Evolutionary conservation across 1,140 invertebrate species (phyloP), one percentile per base, ranked within the genome.

Genomic region (Halyomorpha halys): DNA sequence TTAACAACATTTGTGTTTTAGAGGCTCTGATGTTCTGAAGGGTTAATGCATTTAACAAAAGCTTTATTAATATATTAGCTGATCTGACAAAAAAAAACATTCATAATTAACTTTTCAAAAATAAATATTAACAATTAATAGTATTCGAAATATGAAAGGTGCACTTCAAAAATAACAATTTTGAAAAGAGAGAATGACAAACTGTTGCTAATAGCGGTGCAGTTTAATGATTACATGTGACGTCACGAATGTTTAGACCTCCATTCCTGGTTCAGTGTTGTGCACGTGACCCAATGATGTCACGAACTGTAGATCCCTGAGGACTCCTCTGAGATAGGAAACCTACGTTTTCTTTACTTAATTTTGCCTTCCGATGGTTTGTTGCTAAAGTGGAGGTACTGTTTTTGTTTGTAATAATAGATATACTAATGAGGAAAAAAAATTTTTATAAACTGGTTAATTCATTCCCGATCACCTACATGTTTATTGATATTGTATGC

Each of bases 201-300:
- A 39, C 34, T 39, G 34, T 39, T 39, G 34, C 34, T 39, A 39
- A 39, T 11, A 39, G 34, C 34, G 6, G 34, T 39, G 34, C 13
- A 39, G 34, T 39, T 39, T 39, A 39, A 39, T 39, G 34, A 39
- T 39, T 39, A 39, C 34, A 39, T 3, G 34, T 39, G 34, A 39
- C 34, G 34, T 39, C 34, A 39, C 13, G 34, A 39, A 49, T 49
- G 47, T 19, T 49, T 21, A 18, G 47, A 19, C 47, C 47, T 19
- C 47, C 47, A 49, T 49, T 49, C 47, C 47, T 49, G 47, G n/a
- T 49, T 21, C n/a, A 49, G 47, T 19, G 47, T 49, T 18, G 47
- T 49, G 47, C 47, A 49, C 47, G 47, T 49, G 47, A 49, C 47
- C 47, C 47, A 49, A 14, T 49, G 47, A 49, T 49, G 47, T 49